Conservation (phyloP, 2,113 vertebrate genomes). For the Paradoxurus hermaphroditus region DNA sequence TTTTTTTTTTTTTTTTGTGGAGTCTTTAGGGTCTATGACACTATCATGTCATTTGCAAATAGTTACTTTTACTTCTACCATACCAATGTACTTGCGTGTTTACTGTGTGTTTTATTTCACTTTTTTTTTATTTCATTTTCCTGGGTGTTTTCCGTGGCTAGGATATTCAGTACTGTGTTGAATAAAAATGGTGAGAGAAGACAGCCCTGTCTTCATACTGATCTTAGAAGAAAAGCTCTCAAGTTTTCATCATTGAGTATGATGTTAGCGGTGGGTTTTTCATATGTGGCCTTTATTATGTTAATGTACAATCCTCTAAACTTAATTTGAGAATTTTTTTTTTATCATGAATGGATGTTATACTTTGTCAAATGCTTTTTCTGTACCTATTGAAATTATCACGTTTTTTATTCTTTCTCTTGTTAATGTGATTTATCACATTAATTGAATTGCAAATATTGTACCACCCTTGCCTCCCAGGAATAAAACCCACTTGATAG, state of each 20-base stretch:
- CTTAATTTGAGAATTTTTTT: not conserved
- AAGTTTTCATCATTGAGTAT: not conserved
- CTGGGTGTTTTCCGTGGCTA: not conserved
- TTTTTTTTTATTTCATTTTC: not conserved
- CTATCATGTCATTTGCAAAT: not conserved
- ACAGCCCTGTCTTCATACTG: not conserved
- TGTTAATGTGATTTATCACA: not conserved
- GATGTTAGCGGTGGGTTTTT: not conserved
- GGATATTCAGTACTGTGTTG: not conserved
- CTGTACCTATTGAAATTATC: not conserved
- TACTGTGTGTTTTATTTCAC: not conserved
- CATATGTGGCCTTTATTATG: not conserved
- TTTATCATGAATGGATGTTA: not conserved
- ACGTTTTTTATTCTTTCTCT: not conserved
- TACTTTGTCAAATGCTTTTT: not conserved
- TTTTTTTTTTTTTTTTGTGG: not conserved
- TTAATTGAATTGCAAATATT: not conserved
- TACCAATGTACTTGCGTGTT: not conserved
- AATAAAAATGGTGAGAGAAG: not conserved
- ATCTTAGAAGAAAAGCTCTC: not conserved
- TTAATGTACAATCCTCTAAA: not conserved
- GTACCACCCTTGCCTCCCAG: not conserved
- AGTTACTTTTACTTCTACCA: not conserved
- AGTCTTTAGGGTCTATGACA: not conserved
- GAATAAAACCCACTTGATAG: not conserved